These are phyloP conservation scores for Morpho helenor DNA, from an alignment of 2,888 invertebrate species.

Conservation along the genomic window DNA sequence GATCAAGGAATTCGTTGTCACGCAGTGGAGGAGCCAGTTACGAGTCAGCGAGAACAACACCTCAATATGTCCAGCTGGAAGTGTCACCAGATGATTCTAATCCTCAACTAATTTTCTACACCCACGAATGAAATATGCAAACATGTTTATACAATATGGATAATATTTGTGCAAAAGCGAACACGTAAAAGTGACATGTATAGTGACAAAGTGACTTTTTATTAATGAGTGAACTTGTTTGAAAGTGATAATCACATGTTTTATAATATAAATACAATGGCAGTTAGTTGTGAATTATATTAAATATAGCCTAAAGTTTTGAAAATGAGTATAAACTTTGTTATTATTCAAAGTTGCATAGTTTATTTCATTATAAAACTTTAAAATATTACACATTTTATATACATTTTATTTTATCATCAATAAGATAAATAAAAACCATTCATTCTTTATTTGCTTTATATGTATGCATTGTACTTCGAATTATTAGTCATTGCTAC, in stretches of 20 bases:
- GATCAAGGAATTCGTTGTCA: constrained; percentile 74
- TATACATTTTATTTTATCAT: too few species aligned
- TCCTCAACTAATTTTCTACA: constrained; percentile 92
- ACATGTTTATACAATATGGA: constrained; percentile 3
- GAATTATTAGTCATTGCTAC: too few species aligned
- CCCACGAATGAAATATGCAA: constrained; percentile 76
- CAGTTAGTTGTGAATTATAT: constrained; percentile 7
- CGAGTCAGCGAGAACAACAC: constrained; percentile 71
- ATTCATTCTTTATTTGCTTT: too few species aligned
- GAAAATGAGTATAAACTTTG: too few species aligned
- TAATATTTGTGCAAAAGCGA: not conserved
- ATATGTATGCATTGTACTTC: too few species aligned
- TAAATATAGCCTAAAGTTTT: not conserved
- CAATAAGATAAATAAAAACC: too few species aligned
- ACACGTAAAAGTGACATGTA: constrained; percentile 4
- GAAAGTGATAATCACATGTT: constrained; percentile 1
- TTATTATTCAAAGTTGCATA: too few species aligned
- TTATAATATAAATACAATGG: not conserved
- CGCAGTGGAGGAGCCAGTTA: constrained; percentile 59
- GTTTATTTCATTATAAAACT: too few species aligned
- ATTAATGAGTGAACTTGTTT: not conserved
- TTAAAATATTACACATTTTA: too few species aligned
- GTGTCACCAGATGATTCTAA: constrained; percentile 81
- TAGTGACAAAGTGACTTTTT: constrained; percentile 2
- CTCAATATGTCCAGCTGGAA: constrained; percentile 69